Evolutionary conservation across 2,797 vertebrate genomes (phyloP), one percentile per base, ranked within the genome.

Genomic region (Chiroxiphia lanceolata): DNA sequence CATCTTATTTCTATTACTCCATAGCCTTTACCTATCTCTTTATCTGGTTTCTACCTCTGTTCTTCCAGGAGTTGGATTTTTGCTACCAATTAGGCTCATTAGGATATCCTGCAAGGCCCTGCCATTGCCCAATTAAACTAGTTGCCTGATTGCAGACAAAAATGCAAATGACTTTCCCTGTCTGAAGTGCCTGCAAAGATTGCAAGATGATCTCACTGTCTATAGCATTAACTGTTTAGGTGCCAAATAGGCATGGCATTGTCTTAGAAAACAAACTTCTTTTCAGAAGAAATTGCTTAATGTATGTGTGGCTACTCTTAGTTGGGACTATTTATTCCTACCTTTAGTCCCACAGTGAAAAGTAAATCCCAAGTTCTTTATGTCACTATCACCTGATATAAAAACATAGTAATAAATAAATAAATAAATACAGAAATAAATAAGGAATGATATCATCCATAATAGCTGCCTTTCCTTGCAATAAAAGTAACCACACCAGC

Each of bases 51-150:
- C 72, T 93, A 4, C n/a, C 75, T 68, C 51, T 83, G 9, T 34
- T 95, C 72, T 86, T 25, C 27, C 6, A 1, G 26, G 54, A 94
- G 29, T 74, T 44, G 50, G 26, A 83, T 84, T 86, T 53, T 64
- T 54, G 33, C 44, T 87, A 51, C 50, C 79, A 96, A 26, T 95
- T 97, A 92, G 69, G 61, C 65, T 96, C 87, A 93, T 96, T 96
- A 95, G n/a, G 70, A 53, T 53, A 84, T 70, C 51, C 87, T 76
- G 59, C 57, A 90, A 90, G 77, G 51, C 50, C 91, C 48, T 83
- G 83, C 65, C 63, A 56, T 29, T 93, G 80, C 44, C 94, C 88
- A 93, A 67, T 95, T 95, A 96, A 93, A 81, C 20, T n/a, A 34
- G 63, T 31, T 9, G 5, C 44, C 74, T 87, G 87, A 94, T 87